Evolutionary conservation across 1,140 invertebrate genomes (phyloP).

Genomic region (Brachionus angularis): DNA sequence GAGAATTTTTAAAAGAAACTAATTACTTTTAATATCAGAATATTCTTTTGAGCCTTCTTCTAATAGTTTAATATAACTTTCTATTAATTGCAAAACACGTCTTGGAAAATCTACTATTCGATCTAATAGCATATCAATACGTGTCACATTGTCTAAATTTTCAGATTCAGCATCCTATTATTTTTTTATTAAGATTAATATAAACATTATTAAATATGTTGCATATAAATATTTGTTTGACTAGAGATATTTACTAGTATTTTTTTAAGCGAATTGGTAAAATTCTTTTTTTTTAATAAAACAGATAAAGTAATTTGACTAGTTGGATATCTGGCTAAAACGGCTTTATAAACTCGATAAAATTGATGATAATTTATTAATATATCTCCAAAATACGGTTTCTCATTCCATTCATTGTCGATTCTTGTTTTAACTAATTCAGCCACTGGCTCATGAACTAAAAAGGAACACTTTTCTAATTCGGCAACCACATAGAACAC

Average conservation of each 20-base stretch:
- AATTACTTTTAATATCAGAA: background rate
- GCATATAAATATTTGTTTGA: background rate
- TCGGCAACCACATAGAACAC: constrained; percentile 16
- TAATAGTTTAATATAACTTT: constrained; percentile 28
- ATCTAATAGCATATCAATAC: constrained; percentile 35
- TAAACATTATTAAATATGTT: background rate
- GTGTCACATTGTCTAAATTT: constrained; percentile 16
- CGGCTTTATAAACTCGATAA: constrained; percentile 23
- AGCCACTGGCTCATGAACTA: background rate
- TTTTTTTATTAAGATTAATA: background rate
- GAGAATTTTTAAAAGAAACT: too few species aligned
- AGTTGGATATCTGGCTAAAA: constrained; percentile 9
- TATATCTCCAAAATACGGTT: constrained; percentile 38
- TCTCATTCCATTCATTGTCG: background rate
- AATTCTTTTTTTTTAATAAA: constrained; percentile 36
- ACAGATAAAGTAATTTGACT: background rate
- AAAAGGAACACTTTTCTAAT: constrained; percentile 1
- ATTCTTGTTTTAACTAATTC: background rate
- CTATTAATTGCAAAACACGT: constrained; percentile 19
- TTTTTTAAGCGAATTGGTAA: constrained; percentile 22
- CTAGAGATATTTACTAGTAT: constrained; percentile 3
- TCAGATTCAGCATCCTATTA: background rate
- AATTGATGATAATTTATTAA: constrained; percentile 18
- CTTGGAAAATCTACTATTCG: constrained; percentile 34
- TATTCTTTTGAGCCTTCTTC: background rate